A percentile compares a stretch with the other conserved stretches of the same genome.
Conservation (phyloP, 2,797 vertebrate species). For the Notolepis coatsorum region DNA sequence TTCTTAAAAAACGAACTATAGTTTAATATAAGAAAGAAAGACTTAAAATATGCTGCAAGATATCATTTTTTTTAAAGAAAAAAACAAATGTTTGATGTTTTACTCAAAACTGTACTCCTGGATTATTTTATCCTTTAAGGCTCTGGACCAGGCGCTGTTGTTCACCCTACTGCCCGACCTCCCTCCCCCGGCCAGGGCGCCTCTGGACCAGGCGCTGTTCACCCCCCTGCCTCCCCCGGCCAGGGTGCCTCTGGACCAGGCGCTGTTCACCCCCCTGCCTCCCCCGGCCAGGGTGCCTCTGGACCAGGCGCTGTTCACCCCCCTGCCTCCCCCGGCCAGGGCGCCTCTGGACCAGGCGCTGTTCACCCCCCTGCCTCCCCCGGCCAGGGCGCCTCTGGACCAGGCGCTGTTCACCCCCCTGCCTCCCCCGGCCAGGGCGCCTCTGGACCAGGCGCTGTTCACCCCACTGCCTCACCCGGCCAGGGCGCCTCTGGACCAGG, state of each 20-base stretch:
- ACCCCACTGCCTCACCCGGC: conserved; percentile 58
- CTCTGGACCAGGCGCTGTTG: conserved; percentile 71
- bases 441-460: conserved; percentile 74
- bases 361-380: no score
- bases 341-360: conserved; percentile 74
- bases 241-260: conserved; percentile 68
- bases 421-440: conserved; percentile 59
- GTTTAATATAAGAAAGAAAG: no score
- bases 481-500: conserved; percentile 68
- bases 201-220: conserved; percentile 74
- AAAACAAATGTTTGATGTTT: no score
- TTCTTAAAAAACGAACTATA: no score
- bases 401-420: no score
- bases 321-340: conserved; percentile 56
- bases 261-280: no score
- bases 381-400: conserved; percentile 61
- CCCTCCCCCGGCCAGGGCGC: conserved; percentile 56
- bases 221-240: no score
- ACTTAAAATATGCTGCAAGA: no score
- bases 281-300: conserved; percentile 65
- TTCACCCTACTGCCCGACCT: conserved; percentile 77
- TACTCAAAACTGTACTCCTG: no score
- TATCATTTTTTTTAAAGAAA: no score
- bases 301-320: conserved; percentile 71
- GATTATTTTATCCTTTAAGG: no score